Evolutionary conservation across 1,140 invertebrate genomes (phyloP), one percentile per base, ranked within the genome.

Genomic region (Arion vulgaris): DNA sequence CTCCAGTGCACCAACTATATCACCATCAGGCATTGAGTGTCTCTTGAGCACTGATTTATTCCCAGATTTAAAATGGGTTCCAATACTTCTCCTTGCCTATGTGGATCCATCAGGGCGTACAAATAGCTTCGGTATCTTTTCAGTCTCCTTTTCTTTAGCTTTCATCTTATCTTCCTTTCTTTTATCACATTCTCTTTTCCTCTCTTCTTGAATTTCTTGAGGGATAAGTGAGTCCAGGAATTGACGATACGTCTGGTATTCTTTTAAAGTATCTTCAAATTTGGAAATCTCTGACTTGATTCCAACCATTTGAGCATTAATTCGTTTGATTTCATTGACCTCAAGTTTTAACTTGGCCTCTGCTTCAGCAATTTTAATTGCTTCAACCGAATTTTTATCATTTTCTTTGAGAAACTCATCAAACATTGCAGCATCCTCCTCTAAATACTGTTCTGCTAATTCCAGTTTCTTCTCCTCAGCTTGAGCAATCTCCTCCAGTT

Each of bases 201-300:
- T 89, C 75, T 88, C 88, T 82, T 88, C 85, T 83, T 84, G 86
- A 53, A 85, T 80, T 81, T 90, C 90, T 77, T 86, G 85, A 68
- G 92, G 92, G 68, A 91, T 92, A 15, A 93, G 84, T 74, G 86
- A 87, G 41, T 92, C 90, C 69, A 93, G 85, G 83, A 93, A 93
- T 51, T 87, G 87, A 78, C 91, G 88, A 81, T 93, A 93, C 78
- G 91, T 81, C 83, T 92, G 90, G 78, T 92, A 93, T 87, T 93
- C 92, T 85, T 92, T 93, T 62, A 93, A 84, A 49, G 87, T 90
- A 77, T 93, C 92, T 86, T 93, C 92, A 83, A 91, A 90, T 84
- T 93, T 92, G n/a, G 91, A 90, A 32, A 93, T 92, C 81, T 93
- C 92, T 81, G 92, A 92, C 82, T 92, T 92, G 34, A 93, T 91